phyloP scores from a whole-genome alignment of 2,888 invertebrate genomes.

The Leptopilina myrica region DNA sequence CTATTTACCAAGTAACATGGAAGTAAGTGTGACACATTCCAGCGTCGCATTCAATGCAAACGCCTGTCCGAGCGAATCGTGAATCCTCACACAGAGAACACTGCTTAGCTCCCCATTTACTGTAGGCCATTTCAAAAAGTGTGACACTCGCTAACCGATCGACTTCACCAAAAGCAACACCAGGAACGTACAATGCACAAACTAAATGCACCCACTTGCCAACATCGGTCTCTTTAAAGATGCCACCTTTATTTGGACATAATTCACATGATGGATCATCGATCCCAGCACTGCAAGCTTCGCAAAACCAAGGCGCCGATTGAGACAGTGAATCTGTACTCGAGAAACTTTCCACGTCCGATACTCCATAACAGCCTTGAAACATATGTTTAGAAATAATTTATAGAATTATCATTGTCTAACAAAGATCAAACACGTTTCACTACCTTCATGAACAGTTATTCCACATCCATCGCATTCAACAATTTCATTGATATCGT shows the following conservation, averaged over 20 bases:
- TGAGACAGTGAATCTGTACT: slow-evolving; percentile 96
- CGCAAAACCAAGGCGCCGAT: slow-evolving; percentile 99
- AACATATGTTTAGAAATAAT: not conserved
- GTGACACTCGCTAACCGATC: slow-evolving; percentile 94
- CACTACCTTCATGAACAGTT: slow-evolving; percentile 93
- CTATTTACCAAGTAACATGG: slow-evolving; percentile 93
- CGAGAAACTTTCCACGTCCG: slow-evolving; percentile 92
- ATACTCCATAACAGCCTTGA: slow-evolving; percentile 93
- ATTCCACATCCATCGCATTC: slow-evolving; percentile 98
- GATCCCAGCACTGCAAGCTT: slow-evolving; percentile 95
- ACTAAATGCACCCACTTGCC: slow-evolving; percentile 99
- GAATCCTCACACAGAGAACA: slow-evolving; percentile 94
- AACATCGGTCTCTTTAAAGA: slow-evolving; percentile 97
- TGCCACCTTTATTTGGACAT: slow-evolving; percentile 94
- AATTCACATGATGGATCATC: slow-evolving; percentile 94
- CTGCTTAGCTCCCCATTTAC: slow-evolving; percentile 95
- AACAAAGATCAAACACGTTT: too few relatives aligned
- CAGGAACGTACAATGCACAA: slow-evolving; percentile 98
- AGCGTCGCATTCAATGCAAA: slow-evolving; percentile 98
- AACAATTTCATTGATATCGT: slow-evolving; percentile 96
- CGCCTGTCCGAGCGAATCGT: slow-evolving; percentile 92
- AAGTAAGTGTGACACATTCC: slow-evolving; percentile 98
- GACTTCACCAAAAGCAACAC: slow-evolving; percentile 97
- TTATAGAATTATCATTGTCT: too few relatives aligned
- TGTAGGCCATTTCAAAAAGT: slow-evolving; percentile 98